These are phyloP conservation scores for Eupeodes luniger DNA, from an alignment of 2,888 invertebrate species.

Conservation along the genomic window DNA sequence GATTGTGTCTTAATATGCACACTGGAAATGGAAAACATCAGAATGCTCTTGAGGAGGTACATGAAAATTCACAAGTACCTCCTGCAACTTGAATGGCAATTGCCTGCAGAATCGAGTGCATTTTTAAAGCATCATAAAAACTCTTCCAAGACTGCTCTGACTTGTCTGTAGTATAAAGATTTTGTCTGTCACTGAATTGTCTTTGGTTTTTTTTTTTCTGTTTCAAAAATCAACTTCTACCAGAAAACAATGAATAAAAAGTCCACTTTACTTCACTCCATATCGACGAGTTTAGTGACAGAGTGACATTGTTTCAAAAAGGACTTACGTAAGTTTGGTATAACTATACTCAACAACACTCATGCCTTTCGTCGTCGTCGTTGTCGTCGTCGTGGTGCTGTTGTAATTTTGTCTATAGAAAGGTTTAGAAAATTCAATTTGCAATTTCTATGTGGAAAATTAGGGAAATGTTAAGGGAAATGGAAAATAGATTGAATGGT, in stretches of 20 bases:
- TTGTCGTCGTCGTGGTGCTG: too few species aligned
- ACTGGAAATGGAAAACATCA: not conserved
- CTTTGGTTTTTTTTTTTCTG: not conserved
- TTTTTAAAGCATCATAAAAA: constrained; percentile 18
- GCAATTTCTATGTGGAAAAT: not conserved
- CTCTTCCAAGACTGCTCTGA: not conserved
- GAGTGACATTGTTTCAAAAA: not conserved
- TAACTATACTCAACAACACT: not conserved
- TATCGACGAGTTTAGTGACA: too few species aligned
- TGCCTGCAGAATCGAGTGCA: not conserved
- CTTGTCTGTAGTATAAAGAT: too few species aligned
- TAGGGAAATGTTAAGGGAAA: not conserved
- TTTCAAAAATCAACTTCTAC: not conserved
- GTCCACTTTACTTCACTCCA: not conserved
- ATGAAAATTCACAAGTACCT: not conserved
- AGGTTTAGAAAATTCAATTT: constrained; percentile 8
- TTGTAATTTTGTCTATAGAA: not conserved
- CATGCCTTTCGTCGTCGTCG: too few species aligned
- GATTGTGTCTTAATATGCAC: not conserved
- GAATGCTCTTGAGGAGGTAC: not conserved
- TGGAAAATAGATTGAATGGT: constrained; percentile 31
- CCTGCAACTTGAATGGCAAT: not conserved
- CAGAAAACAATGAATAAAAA: not conserved
- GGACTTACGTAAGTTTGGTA: not conserved
- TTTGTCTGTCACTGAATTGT: not conserved